Percentiles rank a stretch among this genome's conserved stretches.
phyloP scores from a whole-genome alignment of 1,140 invertebrate genomes.

The Bombus terrestris region DNA sequence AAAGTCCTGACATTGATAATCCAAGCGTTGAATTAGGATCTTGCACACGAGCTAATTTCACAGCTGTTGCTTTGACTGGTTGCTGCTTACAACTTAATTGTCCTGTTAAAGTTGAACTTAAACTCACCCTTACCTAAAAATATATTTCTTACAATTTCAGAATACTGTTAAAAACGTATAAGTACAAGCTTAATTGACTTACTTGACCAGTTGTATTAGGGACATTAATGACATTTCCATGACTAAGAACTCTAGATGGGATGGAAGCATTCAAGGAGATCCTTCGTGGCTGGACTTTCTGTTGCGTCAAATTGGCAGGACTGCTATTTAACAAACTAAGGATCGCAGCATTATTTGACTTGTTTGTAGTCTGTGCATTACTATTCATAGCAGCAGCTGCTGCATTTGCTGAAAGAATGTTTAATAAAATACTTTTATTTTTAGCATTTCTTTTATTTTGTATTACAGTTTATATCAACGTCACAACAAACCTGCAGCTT shows the following conservation, averaged over 20 bases:
- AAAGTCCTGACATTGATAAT: constrained; percentile 83
- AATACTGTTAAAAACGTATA: background rate
- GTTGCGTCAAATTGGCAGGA: constrained; percentile 83
- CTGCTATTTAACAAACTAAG: constrained; percentile 89
- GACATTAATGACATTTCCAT: constrained; percentile 81
- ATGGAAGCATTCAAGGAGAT: constrained; percentile 79
- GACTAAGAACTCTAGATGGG: constrained; percentile 78
- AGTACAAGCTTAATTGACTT: constrained; percentile 22
- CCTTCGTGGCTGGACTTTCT: constrained; percentile 77
- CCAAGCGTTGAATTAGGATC: constrained; percentile 80
- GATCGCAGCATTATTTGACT: constrained; percentile 86
- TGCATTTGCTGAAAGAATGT: constrained; percentile 70
- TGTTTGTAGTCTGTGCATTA: constrained; percentile 79
- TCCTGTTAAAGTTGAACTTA: constrained; percentile 77
- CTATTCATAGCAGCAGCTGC: constrained; percentile 83
- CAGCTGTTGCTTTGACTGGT: constrained; percentile 80
- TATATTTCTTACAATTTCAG: constrained; percentile 15
- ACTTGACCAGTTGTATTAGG: constrained; percentile 79
- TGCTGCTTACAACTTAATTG: constrained; percentile 78
- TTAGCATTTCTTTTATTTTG: background rate
- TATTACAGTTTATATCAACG: background rate
- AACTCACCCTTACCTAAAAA: constrained; percentile 77
- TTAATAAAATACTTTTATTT: background rate
- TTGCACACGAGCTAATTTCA: constrained; percentile 79
- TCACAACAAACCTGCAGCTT: constrained; percentile 83